Base-by-base conservation (phyloP, 2,113 vertebrate genomes). In the Platichthys flesus region DNA sequence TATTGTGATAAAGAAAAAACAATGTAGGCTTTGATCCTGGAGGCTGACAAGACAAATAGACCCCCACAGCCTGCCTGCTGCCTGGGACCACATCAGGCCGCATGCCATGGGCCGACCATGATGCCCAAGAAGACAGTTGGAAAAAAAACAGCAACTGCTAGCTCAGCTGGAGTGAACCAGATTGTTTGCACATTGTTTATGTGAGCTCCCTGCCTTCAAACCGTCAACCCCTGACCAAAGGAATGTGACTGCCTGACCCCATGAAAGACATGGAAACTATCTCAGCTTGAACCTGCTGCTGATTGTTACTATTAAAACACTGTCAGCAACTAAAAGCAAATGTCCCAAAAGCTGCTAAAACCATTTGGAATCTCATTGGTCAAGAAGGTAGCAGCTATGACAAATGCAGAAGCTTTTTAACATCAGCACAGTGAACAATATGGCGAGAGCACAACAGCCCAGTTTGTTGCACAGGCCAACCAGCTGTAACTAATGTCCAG, bases 151-250 rank as follows among this genome's bases (percentile, higher is more conserved):
- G 74, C 90, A 90, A 94, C 93, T 96, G 95, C 94, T 85, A 89
- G 85, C 93, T 96, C 95, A 96, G 95, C 93, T 94, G 84, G 77
- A 89, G 84, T 66, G 83, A 83, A 82, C 15, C 70, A 73, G 57
- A 88, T 80, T 91, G 90, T 91, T 87, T 89, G 89, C 93, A 88
- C 89, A 90, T 91, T 92, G 88, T 88, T 85, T 81, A 76, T 21
- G 64, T 52, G 83, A 89, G 86, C 86, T 92, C 87, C 89, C 81
- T 81, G 91, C 93, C 90, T 90, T 82, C 71, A 92, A 92, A 87
- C 87, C 81, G 80, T 90, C 93, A 82, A 4, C 81, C 83, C 91
- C 91, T 90, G 88, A 93, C 92, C 84, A 78, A 67, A 92, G 90
- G 91, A 93, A 92, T 93, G 89, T 57, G 67, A 82, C 90, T 83